Evolutionary conservation across 2,113 vertebrate genomes (phyloP), one percentile per base, ranked within the genome.

Genomic region (Phrynocephalus versicolor): DNA sequence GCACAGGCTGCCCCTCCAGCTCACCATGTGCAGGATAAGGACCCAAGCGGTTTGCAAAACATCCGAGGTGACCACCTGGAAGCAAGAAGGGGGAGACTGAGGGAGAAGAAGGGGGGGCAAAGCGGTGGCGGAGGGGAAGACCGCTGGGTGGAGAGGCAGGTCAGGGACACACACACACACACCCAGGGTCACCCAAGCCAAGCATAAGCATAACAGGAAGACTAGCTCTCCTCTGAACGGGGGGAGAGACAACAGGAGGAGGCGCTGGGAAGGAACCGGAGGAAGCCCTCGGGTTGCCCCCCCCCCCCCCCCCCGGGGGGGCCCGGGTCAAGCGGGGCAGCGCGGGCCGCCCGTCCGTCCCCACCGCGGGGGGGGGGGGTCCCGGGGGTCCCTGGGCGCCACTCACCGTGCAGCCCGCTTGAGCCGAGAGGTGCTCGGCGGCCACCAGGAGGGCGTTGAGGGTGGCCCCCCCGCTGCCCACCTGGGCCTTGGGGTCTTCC

Each of bases 401-500:
- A 87, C 97, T 97, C 93, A 99, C 98, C 0, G 97, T 98, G 92
- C 94, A 95, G 69, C 98, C 98, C 0, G 96, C 97, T 25, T 93
- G 93, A 87, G 96, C 97, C 64, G 98, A 99, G 92, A 99, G 97
- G 92, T 99, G 98, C 78, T 99, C 98, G 0, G 98, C 97, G 0
- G 97, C 98, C 76, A 99, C 98, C 89, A 99, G 95, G 87, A 99
- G 92, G 0, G 98, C 98, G 13, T 99, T 99, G 87, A 99, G 97
- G 0, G 98, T 99, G 27, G 98, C 98, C 23, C 98, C 98, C 0
- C 98, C 98, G 1, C 98, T 99, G 89, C 98, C 98, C 86, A 98
- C 92, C 0, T 87, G 93, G 12, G 90, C 94, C 94, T 97, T 96
- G 0, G 98, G 97, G 89, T 99, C 98, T 85, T 96, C 95, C 37